Evolutionary conservation across 2,113 vertebrate genomes (phyloP).

Genomic region (Notiomystis cincta): DNA sequence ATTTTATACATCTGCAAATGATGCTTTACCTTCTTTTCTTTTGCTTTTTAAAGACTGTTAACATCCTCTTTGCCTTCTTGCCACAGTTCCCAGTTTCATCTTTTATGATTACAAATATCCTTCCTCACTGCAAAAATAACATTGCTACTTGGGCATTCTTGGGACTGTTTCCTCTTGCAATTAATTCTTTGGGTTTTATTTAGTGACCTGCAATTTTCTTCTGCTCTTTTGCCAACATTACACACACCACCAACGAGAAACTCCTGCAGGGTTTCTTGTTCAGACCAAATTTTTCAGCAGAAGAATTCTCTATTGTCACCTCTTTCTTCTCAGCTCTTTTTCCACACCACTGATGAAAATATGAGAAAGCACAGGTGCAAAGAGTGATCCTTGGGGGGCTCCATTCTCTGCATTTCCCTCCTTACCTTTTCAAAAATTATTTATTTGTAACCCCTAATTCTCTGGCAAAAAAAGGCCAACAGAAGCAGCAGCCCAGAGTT

Average conservation of each 20-base stretch:
- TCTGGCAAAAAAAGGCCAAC: background rate
- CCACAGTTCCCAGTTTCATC: background rate
- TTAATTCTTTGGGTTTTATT: background rate
- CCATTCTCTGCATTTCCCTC: background rate
- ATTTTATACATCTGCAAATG: background rate
- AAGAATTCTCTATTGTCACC: background rate
- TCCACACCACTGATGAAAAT: background rate
- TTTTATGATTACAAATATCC: background rate
- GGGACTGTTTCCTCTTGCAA: background rate
- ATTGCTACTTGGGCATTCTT: background rate
- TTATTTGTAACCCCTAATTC: background rate
- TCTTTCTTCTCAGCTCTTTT: background rate
- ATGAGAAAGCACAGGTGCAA: background rate
- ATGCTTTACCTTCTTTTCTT: background rate
- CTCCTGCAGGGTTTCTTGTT: background rate
- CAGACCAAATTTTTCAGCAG: background rate
- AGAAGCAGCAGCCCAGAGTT: background rate
- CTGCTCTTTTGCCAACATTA: background rate
- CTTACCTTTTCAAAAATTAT: rapidly evolving
- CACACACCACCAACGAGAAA: background rate
- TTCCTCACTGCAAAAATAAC: background rate
- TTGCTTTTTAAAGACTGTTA: background rate
- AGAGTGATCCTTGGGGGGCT: background rate
- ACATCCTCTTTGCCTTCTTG: background rate
- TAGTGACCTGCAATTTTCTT: background rate